phyloP scores from a whole-genome alignment of 2,113 vertebrate species.

The Coreoperca whiteheadi region DNA sequence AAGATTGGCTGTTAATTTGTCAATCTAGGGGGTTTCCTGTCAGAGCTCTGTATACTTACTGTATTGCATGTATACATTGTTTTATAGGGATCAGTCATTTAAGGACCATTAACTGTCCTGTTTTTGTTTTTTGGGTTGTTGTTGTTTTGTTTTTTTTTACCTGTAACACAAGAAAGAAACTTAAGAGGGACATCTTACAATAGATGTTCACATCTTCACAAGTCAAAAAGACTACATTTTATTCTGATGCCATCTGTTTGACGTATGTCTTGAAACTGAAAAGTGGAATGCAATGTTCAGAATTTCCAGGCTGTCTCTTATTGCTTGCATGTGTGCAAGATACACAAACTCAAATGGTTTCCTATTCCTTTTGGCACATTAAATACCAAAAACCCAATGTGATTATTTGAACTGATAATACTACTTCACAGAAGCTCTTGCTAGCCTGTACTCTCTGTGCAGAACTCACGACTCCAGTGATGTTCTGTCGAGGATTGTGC shows the following conservation, averaged over 20 bases:
- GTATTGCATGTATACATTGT: background rate
- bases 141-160: too few species aligned
- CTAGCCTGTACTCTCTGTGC: background rate
- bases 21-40: slow-evolving; percentile 19
- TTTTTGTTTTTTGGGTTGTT: too few species aligned
- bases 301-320: background rate
- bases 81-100: background rate
- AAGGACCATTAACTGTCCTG: background rate
- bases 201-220: background rate
- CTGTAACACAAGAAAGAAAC: background rate
- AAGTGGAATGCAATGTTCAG: background rate
- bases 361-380: background rate
- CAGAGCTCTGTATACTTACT: slow-evolving; percentile 3
- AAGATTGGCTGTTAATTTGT: slow-evolving; percentile 37
- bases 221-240: background rate
- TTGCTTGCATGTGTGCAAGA: background rate
- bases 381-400: background rate
- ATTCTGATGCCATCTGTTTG: background rate
- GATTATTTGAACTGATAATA: slow-evolving; percentile 11
- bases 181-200: background rate
- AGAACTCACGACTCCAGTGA: background rate
- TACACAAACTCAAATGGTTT: slow-evolving; percentile 1
- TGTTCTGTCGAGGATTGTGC: background rate
- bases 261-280: background rate
- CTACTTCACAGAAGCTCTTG: background rate